Base-by-base conservation (phyloP, 2,113 vertebrate genomes). In the Phylloscopus trochiloides region DNA sequence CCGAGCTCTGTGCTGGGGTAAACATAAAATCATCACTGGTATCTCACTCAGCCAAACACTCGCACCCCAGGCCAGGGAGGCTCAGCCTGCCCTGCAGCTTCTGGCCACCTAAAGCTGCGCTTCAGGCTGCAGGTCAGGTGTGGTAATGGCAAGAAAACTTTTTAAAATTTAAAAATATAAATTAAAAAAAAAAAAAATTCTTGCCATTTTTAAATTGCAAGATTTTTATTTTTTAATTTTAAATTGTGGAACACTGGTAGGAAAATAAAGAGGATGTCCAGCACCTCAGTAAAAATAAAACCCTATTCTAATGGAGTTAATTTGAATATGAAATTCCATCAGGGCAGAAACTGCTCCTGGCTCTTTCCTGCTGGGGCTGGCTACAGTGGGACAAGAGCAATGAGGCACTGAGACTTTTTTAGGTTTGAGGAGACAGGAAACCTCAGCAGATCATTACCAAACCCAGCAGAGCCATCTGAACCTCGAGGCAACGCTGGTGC, bases 381-480 rank as follows among this genome's bases (percentile, higher is more conserved):
- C 42, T 57, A 4, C 26, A 25, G 47, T 2, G 16, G 40, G 10
- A 7, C 3, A 31, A 26, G 40, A 43, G 17, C 52, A 57, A 20
- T 0, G 0, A 6, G 50, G 38, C 13, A 14, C 1, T 7, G 18
- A 34, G 47, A 59, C 2, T 21, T 19, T 6, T 29, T 40, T 1
- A 16, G 24, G 32, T 21, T 29, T 43, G 81, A 50, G 59, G 13
- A 20, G 57, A 9, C 17, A 45, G 4, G 17, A 72, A 26, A 74
- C 8, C 42, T 42, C 59, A 29, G 31, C 47, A 34, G 38, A 38
- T 9, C 14, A 18, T 54, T 26, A 14, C 36, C 18, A 32, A 38
- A 36, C 16, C 31, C 31, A 24, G 7, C 54, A 59, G 48, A 52
- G 26, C 5, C 57, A 36, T 24, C 38, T 3, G 9, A 25, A 10